These are phyloP conservation scores for Thecophora atra DNA, from an alignment of 2,888 invertebrate species.

Conservation along the genomic window DNA sequence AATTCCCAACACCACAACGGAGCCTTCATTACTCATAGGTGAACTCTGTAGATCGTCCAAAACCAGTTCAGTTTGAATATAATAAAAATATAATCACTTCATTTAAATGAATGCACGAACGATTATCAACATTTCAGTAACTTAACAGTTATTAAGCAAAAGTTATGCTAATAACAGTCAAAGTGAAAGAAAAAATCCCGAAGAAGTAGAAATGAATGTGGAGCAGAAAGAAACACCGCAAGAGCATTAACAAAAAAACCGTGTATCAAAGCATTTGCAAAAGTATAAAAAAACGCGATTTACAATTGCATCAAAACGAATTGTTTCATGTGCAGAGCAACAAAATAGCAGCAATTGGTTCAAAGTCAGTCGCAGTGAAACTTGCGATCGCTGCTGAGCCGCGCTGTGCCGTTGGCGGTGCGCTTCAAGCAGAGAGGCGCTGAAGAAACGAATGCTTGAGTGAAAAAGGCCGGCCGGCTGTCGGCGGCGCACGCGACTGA, in stretches of 20 bases:
- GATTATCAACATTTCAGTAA: background rate
- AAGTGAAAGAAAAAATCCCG: background rate
- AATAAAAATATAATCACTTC: slow-evolving; percentile 10
- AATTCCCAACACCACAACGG: too few relatives aligned
- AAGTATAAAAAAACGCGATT: background rate
- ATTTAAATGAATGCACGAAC: slow-evolving; percentile 19
- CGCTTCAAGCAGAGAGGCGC: background rate
- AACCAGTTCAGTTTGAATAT: background rate
- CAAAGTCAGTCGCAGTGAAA: slow-evolving; percentile 27
- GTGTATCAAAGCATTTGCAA: background rate
- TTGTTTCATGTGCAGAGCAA: background rate
- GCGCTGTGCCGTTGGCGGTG: background rate
- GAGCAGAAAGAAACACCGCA: background rate
- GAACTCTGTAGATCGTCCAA: background rate
- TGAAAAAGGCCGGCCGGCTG: slow-evolving; percentile 21
- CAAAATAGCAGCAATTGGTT: slow-evolving; percentile 1
- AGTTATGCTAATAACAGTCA: slow-evolving; percentile 9
- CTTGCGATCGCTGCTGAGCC: background rate
- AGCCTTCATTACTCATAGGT: too few relatives aligned
- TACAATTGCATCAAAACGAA: background rate
- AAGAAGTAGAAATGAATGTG: background rate
- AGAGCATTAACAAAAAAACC: background rate
- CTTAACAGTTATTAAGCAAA: slow-evolving; percentile 12
- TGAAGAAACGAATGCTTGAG: background rate
- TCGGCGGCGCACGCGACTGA: slow-evolving; percentile 28